Conservation (phyloP, 2,113 vertebrate species). For the Xenopus tropicalis region UCB_Xtro_10.0 CM004452.2:32564001-32564500, state of each 20-base stretch:
- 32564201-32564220: slow-evolving; percentile 33
- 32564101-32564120: too few relatives aligned
- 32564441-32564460: neutral
- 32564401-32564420: neutral
- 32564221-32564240: slow-evolving; percentile 60
- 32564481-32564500: slow-evolving; percentile 18
- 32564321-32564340: slow-evolving; percentile 24
- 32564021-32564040: too few relatives aligned
- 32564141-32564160: too few relatives aligned
- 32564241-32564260: slow-evolving; percentile 67
- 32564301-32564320: slow-evolving; percentile 23
- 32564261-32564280: slow-evolving; percentile 56
- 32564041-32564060: too few relatives aligned
- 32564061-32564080: too few relatives aligned
- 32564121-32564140: too few relatives aligned
- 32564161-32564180: too few relatives aligned
- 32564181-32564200: slow-evolving; percentile 45
- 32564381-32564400: slow-evolving; percentile 19
- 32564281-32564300: slow-evolving; percentile 47
- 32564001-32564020: too few relatives aligned
- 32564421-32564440: neutral
- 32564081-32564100: too few relatives aligned
- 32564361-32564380: slow-evolving; percentile 33
- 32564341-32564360: neutral
- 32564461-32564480: neutral